A percentile compares a stretch with the other conserved stretches of the same genome.
phyloP scores from a whole-genome alignment of 2,113 vertebrate species.

The Thryonomys swinderianus region DNA sequence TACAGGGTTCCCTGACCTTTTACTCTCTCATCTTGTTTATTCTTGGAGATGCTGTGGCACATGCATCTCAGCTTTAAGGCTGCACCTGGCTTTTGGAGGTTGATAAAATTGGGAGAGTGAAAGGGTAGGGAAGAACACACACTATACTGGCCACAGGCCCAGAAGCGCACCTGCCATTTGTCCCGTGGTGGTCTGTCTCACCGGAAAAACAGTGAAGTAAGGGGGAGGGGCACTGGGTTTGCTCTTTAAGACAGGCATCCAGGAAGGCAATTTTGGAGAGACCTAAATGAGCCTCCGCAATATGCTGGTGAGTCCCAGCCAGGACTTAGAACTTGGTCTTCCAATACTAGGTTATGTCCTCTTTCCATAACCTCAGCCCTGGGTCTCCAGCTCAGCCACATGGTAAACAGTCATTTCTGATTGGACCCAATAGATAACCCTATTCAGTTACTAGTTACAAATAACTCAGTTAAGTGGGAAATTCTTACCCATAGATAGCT shows the following conservation, averaged over 20 bases:
- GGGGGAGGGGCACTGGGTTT: background rate
- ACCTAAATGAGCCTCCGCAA: background rate
- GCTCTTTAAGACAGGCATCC: background rate
- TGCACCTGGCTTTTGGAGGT: background rate
- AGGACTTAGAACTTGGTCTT: background rate
- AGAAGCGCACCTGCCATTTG: background rate
- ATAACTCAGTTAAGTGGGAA: conserved; percentile 10
- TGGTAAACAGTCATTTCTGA: background rate
- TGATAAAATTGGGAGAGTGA: background rate
- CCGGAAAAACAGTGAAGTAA: background rate
- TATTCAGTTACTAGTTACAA: conserved; percentile 19
- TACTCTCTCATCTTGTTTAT: background rate
- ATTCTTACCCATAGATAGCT: background rate
- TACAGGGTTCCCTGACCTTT: background rate
- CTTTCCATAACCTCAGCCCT: conserved; percentile 56
- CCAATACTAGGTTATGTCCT: background rate
- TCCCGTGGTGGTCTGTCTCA: background rate
- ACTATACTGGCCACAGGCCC: background rate
- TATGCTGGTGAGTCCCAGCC: background rate
- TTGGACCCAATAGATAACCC: background rate
- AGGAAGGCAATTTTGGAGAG: conserved; percentile 42
- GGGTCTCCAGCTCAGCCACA: background rate
- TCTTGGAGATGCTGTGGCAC: background rate
- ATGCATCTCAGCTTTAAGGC: background rate
- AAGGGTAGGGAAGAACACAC: background rate